These are phyloP conservation scores for Clostera curtula DNA, from an alignment of 2,888 invertebrate species.

Conservation along the genomic window DNA sequence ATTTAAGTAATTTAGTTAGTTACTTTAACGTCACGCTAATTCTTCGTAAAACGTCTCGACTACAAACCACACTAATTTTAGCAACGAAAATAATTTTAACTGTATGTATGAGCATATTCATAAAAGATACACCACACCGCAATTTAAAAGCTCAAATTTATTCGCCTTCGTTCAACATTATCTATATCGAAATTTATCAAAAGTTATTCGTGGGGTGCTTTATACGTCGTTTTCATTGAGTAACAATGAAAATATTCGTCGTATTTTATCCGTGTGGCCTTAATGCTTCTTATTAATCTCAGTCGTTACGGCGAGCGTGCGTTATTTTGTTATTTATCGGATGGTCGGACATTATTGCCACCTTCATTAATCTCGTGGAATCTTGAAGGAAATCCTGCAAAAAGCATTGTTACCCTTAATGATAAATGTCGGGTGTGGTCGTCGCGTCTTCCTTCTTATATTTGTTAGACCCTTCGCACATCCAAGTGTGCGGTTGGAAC, in stretches of 20 bases:
- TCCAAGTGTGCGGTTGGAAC: not conserved
- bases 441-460: slow-evolving; percentile 19
- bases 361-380: slow-evolving; percentile 67
- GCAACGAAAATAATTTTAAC: too few relatives aligned
- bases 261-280: slow-evolving; percentile 26
- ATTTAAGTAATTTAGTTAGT: too few relatives aligned
- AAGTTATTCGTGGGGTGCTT: too few relatives aligned
- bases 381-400: slow-evolving; percentile 66
- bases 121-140: too few relatives aligned
- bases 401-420: slow-evolving; percentile 67
- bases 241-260: slow-evolving; percentile 21
- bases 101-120: too few relatives aligned
- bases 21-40: too few relatives aligned
- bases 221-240: slow-evolving; percentile 16
- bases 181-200: too few relatives aligned
- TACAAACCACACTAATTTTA: too few relatives aligned
- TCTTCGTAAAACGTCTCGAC: too few relatives aligned
- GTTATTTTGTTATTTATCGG: slow-evolving; percentile 69
- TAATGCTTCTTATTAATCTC: slow-evolving; percentile 57
- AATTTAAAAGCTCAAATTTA: too few relatives aligned
- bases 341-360: slow-evolving; percentile 60
- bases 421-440: slow-evolving; percentile 51
- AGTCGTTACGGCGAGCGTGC: slow-evolving; percentile 49
- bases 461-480: slow-evolving; percentile 19
- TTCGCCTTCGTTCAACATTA: too few relatives aligned